These are phyloP conservation scores for Propithecus perrieri DNA, from an alignment of 2,797 vertebrate genomes.

Conservation along the genomic window DNA sequence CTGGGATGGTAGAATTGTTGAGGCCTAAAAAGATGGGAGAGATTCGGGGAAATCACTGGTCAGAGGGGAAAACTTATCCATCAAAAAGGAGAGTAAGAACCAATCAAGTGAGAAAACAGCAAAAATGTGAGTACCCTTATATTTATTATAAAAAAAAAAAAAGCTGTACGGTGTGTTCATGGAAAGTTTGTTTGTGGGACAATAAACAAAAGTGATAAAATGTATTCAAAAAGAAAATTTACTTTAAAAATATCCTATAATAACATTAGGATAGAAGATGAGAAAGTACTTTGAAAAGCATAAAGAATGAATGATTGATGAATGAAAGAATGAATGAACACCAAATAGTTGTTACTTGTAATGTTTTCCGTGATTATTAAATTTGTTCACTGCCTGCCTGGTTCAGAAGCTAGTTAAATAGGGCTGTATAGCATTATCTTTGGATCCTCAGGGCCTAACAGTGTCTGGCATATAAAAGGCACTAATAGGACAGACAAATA, in stretches of 20 bases:
- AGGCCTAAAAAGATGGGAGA: not conserved
- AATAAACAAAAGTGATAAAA: not conserved
- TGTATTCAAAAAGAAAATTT: not conserved
- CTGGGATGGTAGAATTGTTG: not conserved
- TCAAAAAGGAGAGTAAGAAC: not conserved
- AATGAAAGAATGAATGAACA: no score
- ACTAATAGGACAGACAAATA: not conserved
- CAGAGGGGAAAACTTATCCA: not conserved
- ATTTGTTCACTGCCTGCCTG: not conserved
- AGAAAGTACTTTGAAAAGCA: slow-evolving; percentile 3
- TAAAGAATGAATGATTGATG: not conserved
- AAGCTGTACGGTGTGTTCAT: not conserved
- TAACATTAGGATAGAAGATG: not conserved
- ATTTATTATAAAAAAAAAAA: not conserved
- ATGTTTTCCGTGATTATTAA: slow-evolving; percentile 12
- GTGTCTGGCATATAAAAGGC: not conserved
- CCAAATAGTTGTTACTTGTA: not conserved
- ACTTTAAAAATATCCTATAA: not conserved
- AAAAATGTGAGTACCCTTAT: not conserved
- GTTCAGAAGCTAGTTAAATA: not conserved
- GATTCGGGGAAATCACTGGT: not conserved
- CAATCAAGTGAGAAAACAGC: not conserved
- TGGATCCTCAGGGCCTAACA: not conserved
- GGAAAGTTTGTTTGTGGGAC: not conserved
- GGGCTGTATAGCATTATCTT: not conserved